These are phyloP conservation scores for Chrysemys picta DNA, from an alignment of 2,113 vertebrate species.

Conservation along the genomic window DNA sequence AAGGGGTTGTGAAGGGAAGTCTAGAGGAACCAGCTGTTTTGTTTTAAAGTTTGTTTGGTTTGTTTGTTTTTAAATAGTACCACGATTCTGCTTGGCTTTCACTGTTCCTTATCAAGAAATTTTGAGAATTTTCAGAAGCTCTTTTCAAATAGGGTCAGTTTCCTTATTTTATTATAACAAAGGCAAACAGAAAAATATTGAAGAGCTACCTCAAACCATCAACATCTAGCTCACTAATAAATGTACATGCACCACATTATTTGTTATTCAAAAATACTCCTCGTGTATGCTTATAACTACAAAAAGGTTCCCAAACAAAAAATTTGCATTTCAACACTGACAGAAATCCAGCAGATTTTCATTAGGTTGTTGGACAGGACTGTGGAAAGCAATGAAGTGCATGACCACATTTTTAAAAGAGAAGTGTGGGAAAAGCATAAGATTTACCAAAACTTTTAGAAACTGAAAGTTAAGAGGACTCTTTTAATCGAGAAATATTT, in stretches of 20 bases:
- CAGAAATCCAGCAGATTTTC: neutral
- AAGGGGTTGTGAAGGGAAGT: neutral
- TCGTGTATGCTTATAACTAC: neutral
- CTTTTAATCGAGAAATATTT: too few species aligned
- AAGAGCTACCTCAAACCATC: neutral
- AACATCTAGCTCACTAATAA: neutral
- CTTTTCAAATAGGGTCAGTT: neutral
- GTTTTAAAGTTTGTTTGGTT: neutral
- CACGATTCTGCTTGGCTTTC: neutral
- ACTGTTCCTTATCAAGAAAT: neutral
- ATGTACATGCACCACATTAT: accelerated
- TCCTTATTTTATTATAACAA: neutral
- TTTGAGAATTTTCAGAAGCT: neutral
- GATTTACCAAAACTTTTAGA: neutral
- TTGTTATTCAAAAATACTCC: accelerated
- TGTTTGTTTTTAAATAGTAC: neutral
- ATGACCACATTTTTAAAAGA: neutral
- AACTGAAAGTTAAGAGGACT: neutral
- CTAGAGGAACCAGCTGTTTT: neutral
- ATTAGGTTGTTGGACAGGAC: neutral
- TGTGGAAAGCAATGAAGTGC: neutral
- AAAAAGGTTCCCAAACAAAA: neutral
- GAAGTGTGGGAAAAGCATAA: neutral
- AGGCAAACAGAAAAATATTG: neutral
- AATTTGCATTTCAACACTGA: neutral